Evolutionary conservation across 1,140 invertebrate genomes (phyloP).

Genomic region (Gryllus bimaculatus): DNA sequence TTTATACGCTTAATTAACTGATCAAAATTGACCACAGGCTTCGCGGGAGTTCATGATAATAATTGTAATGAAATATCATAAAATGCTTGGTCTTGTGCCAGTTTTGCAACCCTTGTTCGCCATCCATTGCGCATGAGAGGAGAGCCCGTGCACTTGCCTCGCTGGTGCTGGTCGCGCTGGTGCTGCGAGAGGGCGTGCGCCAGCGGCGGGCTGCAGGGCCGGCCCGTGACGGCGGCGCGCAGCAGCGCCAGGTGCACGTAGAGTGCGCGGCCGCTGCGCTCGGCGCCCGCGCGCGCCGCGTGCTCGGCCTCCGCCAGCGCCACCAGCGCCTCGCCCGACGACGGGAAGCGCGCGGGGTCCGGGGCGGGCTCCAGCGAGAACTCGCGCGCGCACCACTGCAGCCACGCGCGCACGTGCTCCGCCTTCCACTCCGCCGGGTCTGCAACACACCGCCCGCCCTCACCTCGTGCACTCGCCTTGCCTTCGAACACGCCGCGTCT

Average conservation of each 20-base stretch:
- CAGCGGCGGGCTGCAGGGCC: constrained; percentile 37
- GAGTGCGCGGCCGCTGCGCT: constrained; percentile 37
- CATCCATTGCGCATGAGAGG: too few relatives aligned
- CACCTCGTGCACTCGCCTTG: too few relatives aligned
- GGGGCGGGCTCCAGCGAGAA: constrained; percentile 47
- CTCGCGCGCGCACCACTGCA: constrained; percentile 50
- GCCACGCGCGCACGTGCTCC: constrained; percentile 51
- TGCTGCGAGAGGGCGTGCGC: constrained; percentile 2
- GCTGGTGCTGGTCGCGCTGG: constrained; percentile 6
- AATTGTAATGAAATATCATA: too few relatives aligned
- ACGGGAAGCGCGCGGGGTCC: constrained; percentile 43
- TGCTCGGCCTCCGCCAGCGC: constrained; percentile 37
- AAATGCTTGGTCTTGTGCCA: too few relatives aligned
- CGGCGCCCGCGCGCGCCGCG: constrained; percentile 36
- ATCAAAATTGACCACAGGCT: too few relatives aligned
- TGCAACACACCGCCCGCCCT: constrained; percentile 20
- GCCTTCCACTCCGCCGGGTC: constrained; percentile 55
- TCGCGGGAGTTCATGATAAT: too few relatives aligned
- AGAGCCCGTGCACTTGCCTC: not conserved
- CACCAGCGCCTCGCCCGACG: constrained; percentile 46
- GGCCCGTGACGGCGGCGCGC: constrained; percentile 38
- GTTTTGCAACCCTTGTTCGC: too few relatives aligned
- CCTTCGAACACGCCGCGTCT: too few relatives aligned
- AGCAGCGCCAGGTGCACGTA: constrained; percentile 41
- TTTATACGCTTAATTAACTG: too few relatives aligned